A percentile compares a stretch with the other conserved stretches of the same genome.
These are phyloP conservation scores for Gorsachius goisagi DNA, from an alignment of 2,113 vertebrate species.

Conservation along the genomic window DNA sequence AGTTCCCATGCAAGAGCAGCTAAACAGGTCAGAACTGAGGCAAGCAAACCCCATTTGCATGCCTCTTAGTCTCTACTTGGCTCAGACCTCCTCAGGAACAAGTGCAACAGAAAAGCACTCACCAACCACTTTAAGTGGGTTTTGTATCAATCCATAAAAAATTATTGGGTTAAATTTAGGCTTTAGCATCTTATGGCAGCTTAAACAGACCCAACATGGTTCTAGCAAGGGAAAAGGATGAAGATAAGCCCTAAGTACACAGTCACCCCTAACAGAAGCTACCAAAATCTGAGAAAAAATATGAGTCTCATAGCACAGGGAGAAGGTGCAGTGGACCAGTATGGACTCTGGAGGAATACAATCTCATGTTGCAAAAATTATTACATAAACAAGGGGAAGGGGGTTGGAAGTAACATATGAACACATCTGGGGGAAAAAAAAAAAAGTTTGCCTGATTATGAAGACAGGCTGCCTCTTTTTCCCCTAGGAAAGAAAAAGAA, in stretches of 20 bases:
- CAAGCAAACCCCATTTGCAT: neutral
- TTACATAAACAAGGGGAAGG: neutral
- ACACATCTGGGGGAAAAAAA: neutral
- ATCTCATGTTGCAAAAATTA: neutral
- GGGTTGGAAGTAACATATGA: neutral
- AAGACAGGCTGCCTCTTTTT: neutral
- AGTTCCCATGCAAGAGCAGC: neutral
- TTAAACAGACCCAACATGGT: neutral
- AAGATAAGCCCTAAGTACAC: neutral
- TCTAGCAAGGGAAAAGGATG: neutral
- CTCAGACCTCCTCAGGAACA: neutral
- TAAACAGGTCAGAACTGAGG: neutral
- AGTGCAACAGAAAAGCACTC: neutral
- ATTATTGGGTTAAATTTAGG: neutral
- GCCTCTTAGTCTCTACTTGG: neutral
- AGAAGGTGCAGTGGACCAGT: neutral
- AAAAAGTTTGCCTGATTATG: neutral
- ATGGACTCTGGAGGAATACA: neutral
- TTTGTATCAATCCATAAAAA: neutral
- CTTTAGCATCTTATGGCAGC: neutral
- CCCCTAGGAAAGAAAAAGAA: neutral
- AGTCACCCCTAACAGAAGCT: neutral
- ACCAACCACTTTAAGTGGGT: fast-evolving
- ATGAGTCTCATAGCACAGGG: neutral
- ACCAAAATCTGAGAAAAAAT: neutral